A percentile compares a stretch with the other conserved stretches of the same genome.
These are phyloP conservation scores for Biston betularia DNA, from an alignment of 2,888 invertebrate genomes.

Conservation along the genomic window DNA sequence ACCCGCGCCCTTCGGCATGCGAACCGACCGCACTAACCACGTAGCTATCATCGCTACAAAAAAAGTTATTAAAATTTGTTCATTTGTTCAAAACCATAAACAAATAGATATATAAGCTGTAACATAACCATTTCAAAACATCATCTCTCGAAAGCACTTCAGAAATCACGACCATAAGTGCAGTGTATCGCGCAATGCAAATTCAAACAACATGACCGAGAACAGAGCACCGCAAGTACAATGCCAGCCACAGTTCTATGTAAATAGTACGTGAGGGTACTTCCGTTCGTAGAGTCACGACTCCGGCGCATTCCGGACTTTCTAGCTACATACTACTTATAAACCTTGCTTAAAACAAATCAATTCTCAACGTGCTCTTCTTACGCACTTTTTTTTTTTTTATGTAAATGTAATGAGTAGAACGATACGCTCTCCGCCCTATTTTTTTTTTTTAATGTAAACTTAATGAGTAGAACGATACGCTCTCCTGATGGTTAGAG, in stretches of 20 bases:
- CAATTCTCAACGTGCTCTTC: no score
- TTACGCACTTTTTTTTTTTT: no score
- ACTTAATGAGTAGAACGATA: no score
- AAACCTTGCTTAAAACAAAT: no score
- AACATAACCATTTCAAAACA: neutral
- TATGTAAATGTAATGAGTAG: no score
- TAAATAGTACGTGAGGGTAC: constrained; percentile 31
- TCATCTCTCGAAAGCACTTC: constrained; percentile 13
- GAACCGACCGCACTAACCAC: no score
- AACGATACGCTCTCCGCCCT: no score
- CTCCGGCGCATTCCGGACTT: constrained; percentile 5
- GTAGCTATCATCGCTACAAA: no score
- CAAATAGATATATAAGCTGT: neutral
- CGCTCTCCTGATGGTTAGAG: no score
- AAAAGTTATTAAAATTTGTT: no score
- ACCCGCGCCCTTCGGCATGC: no score
- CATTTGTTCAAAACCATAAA: neutral
- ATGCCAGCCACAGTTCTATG: constrained; percentile 20
- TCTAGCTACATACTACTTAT: neutral
- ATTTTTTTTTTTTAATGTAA: no score
- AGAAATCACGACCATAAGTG: constrained; percentile 18
- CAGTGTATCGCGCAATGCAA: constrained; percentile 29
- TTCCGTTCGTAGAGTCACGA: constrained; percentile 34
- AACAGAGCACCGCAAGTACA: constrained; percentile 19
- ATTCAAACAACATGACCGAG: constrained; percentile 31